Evolutionary conservation across 1,140 invertebrate genomes (phyloP), one percentile per base, ranked within the genome.

Genomic region (Cyclargus thomasi): DNA sequence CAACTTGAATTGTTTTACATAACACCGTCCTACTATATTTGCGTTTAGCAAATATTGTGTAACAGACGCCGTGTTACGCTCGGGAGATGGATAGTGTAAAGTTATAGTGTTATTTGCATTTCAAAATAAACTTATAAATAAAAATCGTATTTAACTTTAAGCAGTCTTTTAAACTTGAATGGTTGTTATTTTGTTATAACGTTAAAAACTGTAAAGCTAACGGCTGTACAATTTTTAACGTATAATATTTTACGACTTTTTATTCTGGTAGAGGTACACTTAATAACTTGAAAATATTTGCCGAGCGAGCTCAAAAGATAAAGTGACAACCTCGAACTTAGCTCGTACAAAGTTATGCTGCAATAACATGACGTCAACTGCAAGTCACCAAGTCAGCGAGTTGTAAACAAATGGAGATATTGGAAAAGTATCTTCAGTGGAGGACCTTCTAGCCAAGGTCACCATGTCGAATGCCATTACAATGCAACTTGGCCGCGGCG

Each of bases 311-410:
- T 47, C 10, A 47, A 47, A n/a, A 47, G 39, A 47, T 16, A 14
- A 16, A 47, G 29, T 8, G 29, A 47, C 39, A 16, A 39, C 36
- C 36, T 39, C 36, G 36, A 39, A 47, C 39, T 47, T n/a, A n/a
- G n/a, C n/a, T 14, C 29, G 39, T 3, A 47, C 39, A 47, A 16
- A 47, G 29, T 29, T 29, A 29, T 29, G 39, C 39, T 47, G 39
- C 39, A 47, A 47, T 47, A 47, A 47, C 14, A 47, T 47, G 39
- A 47, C 39, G 39, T 47, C 39, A 47, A 47, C 39, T 47, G 39
- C 39, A 47, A 47, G 39, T 47, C 39, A 47, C 11, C 39, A 8
- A 47, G 39, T 47, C 39, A 47, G 0, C 39, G 10, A 47, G 39
- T 47, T 47, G 39, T 47, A 47, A 47, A 47, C 39, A 47, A 47